Conservation (phyloP, 2,888 invertebrate species). For the Linnaemya vulpina region DNA sequence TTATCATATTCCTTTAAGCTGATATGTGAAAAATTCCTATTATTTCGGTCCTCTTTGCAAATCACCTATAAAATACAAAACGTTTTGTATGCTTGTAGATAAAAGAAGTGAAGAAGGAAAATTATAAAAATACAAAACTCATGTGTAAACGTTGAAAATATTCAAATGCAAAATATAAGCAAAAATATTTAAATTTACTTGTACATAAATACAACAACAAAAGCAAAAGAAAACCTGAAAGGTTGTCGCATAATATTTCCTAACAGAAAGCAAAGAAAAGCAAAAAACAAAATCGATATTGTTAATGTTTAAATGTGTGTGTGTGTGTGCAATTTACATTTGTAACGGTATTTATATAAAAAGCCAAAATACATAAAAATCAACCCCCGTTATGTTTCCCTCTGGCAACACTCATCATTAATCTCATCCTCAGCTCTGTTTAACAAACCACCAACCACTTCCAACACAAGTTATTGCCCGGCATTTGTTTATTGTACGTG, state of each 20-base stretch:
- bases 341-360: constrained; percentile 34
- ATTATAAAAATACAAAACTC: constrained; percentile 27
- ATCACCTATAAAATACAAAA: constrained; percentile 50
- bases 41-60: constrained; percentile 34
- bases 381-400: constrained; percentile 6
- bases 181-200: constrained; percentile 14
- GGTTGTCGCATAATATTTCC: not conserved
- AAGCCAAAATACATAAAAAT: constrained; percentile 26
- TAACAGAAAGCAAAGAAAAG: constrained; percentile 35
- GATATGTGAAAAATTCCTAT: constrained; percentile 44
- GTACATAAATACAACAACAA: constrained; percentile 44
- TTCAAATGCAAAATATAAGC: not conserved
- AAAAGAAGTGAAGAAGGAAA: constrained; percentile 27
- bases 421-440: constrained; percentile 13
- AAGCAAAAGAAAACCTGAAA: constrained; percentile 3
- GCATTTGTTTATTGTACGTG: not conserved
- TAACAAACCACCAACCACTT: constrained; percentile 21
- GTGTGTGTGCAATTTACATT: constrained; percentile 27
- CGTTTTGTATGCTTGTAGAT: constrained; percentile 38
- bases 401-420: constrained; percentile 17
- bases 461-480: constrained; percentile 12
- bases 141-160: constrained; percentile 8
- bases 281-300: constrained; percentile 19
- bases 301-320: constrained; percentile 27
- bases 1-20: constrained; percentile 50